phyloP scores from a whole-genome alignment of 2,888 invertebrate species.

The Elegia similella region DNA sequence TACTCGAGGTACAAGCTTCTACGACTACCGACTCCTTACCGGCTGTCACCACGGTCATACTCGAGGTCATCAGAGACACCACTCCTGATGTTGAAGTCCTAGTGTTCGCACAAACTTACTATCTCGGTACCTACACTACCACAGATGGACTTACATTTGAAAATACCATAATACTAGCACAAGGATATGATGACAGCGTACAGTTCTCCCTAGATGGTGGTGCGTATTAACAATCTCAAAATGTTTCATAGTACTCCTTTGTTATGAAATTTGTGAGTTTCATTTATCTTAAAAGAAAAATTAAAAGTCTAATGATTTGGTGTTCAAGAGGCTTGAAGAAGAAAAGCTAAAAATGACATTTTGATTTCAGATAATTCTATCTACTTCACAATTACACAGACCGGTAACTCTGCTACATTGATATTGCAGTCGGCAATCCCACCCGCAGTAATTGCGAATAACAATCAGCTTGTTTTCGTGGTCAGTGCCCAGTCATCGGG shows the following conservation, averaged over 20 bases:
- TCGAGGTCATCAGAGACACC: constrained; percentile 21
- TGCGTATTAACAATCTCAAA: neutral
- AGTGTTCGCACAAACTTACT: constrained; percentile 33
- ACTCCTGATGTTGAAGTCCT: constrained; percentile 22
- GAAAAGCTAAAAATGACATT: too few relatives aligned
- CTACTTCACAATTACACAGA: constrained; percentile 15
- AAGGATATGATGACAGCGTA: constrained; percentile 35
- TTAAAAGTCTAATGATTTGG: too few relatives aligned
- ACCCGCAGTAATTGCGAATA: constrained; percentile 17
- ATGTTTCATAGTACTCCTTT: neutral
- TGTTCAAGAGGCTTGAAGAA: too few relatives aligned
- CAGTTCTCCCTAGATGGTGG: constrained; percentile 39
- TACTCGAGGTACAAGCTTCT: constrained; percentile 28
- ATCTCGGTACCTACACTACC: constrained; percentile 27
- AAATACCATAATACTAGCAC: constrained; percentile 26
- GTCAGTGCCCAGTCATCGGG: constrained; percentile 25
- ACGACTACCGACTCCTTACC: constrained; percentile 26
- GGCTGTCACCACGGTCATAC: constrained; percentile 22
- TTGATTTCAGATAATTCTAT: constrained; percentile 17
- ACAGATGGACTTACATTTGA: constrained; percentile 31
- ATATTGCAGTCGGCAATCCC: neutral
- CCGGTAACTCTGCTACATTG: constrained; percentile 13
- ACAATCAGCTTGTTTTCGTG: constrained; percentile 25
- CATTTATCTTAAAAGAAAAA: too few relatives aligned
- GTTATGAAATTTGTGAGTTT: too few relatives aligned